phyloP scores from a whole-genome alignment of 2,797 vertebrate species.

The Pantherophis alleghaniensis region DNA sequence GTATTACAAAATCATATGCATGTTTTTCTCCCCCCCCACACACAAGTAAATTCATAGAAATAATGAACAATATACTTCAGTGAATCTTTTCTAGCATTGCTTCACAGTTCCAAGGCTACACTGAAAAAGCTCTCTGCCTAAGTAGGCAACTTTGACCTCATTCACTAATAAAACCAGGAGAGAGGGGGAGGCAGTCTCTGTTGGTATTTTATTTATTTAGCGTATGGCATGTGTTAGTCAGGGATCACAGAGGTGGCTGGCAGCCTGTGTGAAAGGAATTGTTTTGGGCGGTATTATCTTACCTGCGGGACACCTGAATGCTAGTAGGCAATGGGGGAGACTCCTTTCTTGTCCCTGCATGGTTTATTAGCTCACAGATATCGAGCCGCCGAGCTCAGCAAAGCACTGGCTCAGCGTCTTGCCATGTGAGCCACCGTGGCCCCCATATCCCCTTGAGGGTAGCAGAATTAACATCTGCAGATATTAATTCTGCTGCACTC shows the following conservation, averaged over 20 bases:
- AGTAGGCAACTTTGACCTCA: not conserved
- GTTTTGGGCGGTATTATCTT: no score
- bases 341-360: no score
- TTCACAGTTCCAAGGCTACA: not conserved
- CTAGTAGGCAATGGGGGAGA: no score
- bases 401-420: no score
- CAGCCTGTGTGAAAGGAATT: no score
- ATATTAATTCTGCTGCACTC: not conserved
- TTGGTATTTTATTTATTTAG: not conserved
- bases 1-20: not conserved
- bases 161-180: not conserved
- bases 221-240: no score
- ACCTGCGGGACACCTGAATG: no score
- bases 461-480: not conserved
- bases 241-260: no score
- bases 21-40: not conserved
- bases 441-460: no score
- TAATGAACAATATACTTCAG: not conserved
- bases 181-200: not conserved
- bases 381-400: no score
- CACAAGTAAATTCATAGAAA: not conserved
- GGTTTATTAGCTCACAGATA: no score
- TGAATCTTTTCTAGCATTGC: not conserved
- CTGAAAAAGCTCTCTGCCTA: not conserved
- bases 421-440: no score